phyloP scores from a whole-genome alignment of 2,113 vertebrate species.

The Otus sunia region DNA sequence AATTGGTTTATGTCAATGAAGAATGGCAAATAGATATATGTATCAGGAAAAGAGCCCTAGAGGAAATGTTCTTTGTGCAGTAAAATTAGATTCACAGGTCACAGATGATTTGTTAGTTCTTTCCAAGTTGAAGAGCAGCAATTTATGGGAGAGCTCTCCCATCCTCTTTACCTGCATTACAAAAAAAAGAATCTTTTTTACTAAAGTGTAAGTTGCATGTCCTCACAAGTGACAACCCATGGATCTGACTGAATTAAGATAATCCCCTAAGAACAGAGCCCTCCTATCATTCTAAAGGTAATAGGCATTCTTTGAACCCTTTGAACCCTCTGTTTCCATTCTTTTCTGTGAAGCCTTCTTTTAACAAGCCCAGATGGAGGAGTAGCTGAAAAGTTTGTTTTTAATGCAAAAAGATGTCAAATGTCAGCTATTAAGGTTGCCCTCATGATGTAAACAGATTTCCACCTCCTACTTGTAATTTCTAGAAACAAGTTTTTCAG shows the following conservation, averaged over 20 bases:
- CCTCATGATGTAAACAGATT: neutral
- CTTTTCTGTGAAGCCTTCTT: neutral
- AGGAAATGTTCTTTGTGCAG: constrained; percentile 11
- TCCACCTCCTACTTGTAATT: neutral
- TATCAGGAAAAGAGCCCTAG: neutral
- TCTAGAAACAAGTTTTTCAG: neutral
- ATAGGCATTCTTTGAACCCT: neutral
- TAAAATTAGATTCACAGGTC: constrained; percentile 43
- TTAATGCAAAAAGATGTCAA: neutral
- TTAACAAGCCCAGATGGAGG: neutral
- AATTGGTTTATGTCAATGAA: constrained; percentile 10
- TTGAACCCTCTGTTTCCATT: neutral
- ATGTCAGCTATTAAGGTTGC: neutral
- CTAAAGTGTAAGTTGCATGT: neutral
- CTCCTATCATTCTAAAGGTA: neutral
- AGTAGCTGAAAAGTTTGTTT: neutral
- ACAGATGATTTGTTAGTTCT: constrained; percentile 15
- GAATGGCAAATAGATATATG: neutral
- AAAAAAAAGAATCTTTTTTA: neutral
- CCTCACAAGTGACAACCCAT: neutral
- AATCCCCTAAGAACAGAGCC: neutral
- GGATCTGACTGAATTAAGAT: neutral
- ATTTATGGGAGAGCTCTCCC: neutral
- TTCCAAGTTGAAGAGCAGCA: neutral
- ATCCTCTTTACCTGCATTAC: neutral